Conservation (phyloP, 2,113 vertebrate genomes). For the Eptesicus fuscus region DNA sequence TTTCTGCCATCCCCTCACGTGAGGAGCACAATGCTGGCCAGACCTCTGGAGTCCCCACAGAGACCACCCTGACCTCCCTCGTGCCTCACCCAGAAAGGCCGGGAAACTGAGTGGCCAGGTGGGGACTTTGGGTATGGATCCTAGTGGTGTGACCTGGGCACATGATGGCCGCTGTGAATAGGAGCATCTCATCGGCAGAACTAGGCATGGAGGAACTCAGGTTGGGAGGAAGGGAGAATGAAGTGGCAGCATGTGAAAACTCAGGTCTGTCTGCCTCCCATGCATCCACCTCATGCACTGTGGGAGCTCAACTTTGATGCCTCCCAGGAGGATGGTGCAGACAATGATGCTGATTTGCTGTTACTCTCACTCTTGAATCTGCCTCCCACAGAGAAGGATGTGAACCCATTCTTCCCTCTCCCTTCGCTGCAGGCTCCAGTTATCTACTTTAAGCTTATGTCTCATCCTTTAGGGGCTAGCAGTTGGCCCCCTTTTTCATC, state of each 20-base stretch:
- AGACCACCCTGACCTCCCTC: not conserved
- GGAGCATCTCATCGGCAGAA: not conserved
- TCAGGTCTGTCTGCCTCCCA: not conserved
- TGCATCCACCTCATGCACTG: accelerated
- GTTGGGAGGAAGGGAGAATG: not conserved
- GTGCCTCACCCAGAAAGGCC: not conserved
- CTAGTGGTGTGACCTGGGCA: not conserved
- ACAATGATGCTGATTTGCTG: not conserved
- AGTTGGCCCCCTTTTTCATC: not conserved
- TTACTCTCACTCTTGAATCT: not conserved
- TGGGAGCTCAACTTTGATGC: not conserved
- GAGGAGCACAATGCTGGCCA: not conserved
- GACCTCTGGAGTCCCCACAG: too few species aligned
- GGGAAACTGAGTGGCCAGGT: not conserved
- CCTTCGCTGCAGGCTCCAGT: not conserved
- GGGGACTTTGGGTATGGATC: not conserved
- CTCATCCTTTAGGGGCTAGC: not conserved
- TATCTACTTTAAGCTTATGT: not conserved
- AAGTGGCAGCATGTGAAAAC: not conserved
- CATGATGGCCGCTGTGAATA: not conserved
- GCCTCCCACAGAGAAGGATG: not conserved
- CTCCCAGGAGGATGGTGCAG: not conserved
- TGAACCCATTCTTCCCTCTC: not conserved
- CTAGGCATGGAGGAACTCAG: not conserved
- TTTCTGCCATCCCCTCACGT: accelerated